phyloP scores from a whole-genome alignment of 2,888 invertebrate genomes.

The Xanthia icteritia region DNA sequence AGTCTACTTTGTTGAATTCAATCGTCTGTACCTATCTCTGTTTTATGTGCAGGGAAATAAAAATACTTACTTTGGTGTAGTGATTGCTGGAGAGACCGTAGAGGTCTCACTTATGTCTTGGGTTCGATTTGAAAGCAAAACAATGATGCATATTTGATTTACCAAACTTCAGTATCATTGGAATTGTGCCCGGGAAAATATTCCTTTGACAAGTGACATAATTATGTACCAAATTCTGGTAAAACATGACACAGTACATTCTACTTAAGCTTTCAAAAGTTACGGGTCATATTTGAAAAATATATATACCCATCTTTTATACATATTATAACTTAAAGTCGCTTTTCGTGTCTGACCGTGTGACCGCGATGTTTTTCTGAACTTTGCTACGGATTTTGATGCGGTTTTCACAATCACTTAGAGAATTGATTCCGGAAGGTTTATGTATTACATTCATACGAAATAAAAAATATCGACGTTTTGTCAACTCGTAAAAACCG shows the following conservation, averaged over 20 bases:
- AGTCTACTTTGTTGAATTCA: background rate
- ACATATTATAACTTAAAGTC: no score
- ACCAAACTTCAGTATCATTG: background rate
- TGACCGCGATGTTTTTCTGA: background rate
- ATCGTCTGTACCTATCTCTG: background rate
- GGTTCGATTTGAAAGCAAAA: background rate
- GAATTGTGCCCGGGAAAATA: background rate
- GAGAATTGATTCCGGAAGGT: background rate
- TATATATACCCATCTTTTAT: background rate
- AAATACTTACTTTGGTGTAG: background rate
- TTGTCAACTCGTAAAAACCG: background rate
- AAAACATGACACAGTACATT: background rate
- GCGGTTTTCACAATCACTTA: no score
- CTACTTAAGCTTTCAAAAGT: background rate
- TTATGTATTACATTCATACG: background rate
- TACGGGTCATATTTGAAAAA: background rate
- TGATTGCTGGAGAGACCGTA: background rate
- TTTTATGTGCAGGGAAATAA: background rate
- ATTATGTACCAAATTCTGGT: background rate
- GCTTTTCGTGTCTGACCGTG: background rate
- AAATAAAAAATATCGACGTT: background rate
- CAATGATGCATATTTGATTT: background rate
- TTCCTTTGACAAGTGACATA: background rate
- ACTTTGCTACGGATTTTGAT: background rate
- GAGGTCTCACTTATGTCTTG: background rate